Conservation (phyloP, 2,797 vertebrate species). For the Platyrinchus mystaceus region DNA sequence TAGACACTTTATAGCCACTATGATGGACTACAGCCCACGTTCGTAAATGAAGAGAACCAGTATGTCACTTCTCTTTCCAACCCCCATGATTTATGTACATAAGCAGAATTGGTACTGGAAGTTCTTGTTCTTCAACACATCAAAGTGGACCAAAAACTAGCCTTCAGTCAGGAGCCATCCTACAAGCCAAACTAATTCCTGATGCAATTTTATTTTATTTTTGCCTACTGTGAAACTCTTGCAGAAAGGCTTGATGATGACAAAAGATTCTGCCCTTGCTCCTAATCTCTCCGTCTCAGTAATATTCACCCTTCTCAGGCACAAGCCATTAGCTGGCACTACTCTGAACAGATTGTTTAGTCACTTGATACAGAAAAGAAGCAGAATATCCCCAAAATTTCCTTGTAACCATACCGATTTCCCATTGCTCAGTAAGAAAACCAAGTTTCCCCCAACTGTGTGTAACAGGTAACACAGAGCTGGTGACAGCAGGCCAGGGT, state of each 20-base stretch:
- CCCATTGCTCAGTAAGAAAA: background rate
- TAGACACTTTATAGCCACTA: background rate
- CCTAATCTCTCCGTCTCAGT: background rate
- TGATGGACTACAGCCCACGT: background rate
- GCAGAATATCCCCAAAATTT: background rate
- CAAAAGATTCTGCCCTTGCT: background rate
- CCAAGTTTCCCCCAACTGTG: rapidly evolving
- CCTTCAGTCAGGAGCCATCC: conserved; percentile 49
- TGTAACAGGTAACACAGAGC: background rate
- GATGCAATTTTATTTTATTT: conserved; percentile 46
- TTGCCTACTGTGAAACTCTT: conserved; percentile 18
- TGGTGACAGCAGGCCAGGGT: background rate
- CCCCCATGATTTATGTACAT: background rate
- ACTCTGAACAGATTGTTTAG: background rate
- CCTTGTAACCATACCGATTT: background rate
- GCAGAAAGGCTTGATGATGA: background rate
- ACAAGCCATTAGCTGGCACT: background rate
- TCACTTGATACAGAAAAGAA: background rate
- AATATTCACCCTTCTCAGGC: background rate
- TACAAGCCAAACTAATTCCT: conserved; percentile 16
- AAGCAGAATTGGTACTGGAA: conserved; percentile 54
- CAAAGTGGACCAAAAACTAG: conserved; percentile 58
- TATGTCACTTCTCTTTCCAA: background rate
- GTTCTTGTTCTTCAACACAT: conserved; percentile 62
- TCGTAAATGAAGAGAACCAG: background rate